Percentiles rank a stretch among this genome's conserved stretches.
Evolutionary conservation across 2,888 invertebrate genomes (phyloP).

Genomic region (Leptinotarsa tumamoca): DNA sequence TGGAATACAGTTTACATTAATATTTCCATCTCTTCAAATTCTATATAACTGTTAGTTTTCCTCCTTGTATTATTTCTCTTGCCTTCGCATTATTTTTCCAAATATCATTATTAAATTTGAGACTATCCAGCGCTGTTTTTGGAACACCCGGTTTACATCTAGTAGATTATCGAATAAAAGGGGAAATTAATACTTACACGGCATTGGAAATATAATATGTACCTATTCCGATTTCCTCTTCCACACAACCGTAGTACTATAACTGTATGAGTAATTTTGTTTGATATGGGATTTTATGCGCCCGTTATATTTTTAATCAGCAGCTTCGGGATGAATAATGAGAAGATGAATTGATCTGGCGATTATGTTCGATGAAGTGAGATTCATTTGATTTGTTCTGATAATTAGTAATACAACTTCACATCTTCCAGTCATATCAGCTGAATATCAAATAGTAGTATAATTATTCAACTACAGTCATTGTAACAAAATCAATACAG

Average conservation of each 20-base stretch:
- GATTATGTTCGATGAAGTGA: slow-evolving; percentile 12
- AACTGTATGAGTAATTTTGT: slow-evolving; percentile 41
- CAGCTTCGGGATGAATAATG: neutral
- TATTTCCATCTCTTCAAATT: no score
- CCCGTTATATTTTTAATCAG: slow-evolving; percentile 38
- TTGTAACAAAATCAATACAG: no score
- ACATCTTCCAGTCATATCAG: neutral
- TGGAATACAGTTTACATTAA: no score
- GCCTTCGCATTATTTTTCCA: no score
- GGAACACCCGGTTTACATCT: neutral
- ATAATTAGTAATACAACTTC: slow-evolving; percentile 5
- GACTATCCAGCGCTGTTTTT: no score
- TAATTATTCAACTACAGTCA: no score
- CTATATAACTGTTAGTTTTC: no score
- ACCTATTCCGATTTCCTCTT: slow-evolving; percentile 33
- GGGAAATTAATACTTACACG: slow-evolving; percentile 16
- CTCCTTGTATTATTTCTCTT: no score
- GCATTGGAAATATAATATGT: slow-evolving; percentile 34
- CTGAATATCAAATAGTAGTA: neutral
- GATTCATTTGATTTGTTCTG: slow-evolving; percentile 13
- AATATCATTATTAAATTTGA: no score
- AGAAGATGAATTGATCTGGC: slow-evolving; percentile 1
- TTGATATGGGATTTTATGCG: slow-evolving; percentile 33
- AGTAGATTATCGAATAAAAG: neutral
- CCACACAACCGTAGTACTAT: slow-evolving; percentile 37